Evolutionary conservation across 2,888 invertebrate genomes (phyloP), one percentile per base, ranked within the genome.

Genomic region (Hydriomena furcata): DNA sequence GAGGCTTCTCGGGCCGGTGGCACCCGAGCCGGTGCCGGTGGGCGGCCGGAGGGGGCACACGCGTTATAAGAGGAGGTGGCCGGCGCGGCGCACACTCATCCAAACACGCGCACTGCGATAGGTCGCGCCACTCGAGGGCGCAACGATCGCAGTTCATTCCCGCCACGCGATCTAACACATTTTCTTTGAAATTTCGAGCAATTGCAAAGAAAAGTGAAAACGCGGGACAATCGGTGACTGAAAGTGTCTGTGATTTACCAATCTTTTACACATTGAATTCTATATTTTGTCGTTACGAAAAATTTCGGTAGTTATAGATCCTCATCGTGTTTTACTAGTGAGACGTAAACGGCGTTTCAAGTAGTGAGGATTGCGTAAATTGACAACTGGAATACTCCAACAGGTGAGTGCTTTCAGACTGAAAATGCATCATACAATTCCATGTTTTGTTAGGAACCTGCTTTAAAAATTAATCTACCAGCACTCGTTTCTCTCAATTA

Each of bases 181-280:
- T 88, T 88, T 88, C 89, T 90, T 90, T 90, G 89, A 90, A 83
- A 90, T 82, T 89, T 87, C 83, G 82, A 65, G 80, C 58, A 84
- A 83, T 82, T 90, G 88, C 89, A 90, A 90, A 90, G 89, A 88
- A 83, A 86, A 74, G 80, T 84, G 87, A 84, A 84, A 79, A 72
- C 62, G 81, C 79, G 82, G 73, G 71, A 80, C 69, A 68, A 73
- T 78, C 63, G 74, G 86, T 87, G 86, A 82, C 78, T 73, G 67
- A 66, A 76, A 77, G 88, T 86, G 87, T 52, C 77, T 83, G 90
- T 89, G 87, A 79, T 82, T 77, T 79, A 44, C 30, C 47, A 47
- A 43, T 44, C 52, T 76, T 66, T 65, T 65, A 67, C 57, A 61
- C 59, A 69, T 58, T 45, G 73, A 62, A 76, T 71, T 77, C 70